phyloP scores from a whole-genome alignment of 2,888 invertebrate genomes.

The Operophtera brumata region DNA sequence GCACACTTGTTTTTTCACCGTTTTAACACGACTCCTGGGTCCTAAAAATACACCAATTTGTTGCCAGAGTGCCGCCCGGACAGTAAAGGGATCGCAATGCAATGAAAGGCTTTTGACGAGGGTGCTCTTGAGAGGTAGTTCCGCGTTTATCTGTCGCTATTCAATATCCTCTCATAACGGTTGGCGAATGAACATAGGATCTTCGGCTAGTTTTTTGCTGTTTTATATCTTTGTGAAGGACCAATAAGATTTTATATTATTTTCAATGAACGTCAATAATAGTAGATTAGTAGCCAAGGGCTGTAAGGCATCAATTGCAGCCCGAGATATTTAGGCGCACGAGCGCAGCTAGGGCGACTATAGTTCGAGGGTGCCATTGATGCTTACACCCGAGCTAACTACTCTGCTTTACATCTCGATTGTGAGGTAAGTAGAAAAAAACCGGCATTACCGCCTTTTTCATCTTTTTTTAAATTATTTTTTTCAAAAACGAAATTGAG shows the following conservation, averaged over 20 bases:
- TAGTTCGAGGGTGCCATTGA: too few species aligned
- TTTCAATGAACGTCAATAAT: too few species aligned
- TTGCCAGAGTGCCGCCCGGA: slow-evolving; percentile 16
- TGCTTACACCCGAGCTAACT: too few species aligned
- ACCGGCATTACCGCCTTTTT: too few species aligned
- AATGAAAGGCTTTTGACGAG: slow-evolving; percentile 33
- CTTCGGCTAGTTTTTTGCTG: slow-evolving; percentile 25
- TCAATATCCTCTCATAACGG: slow-evolving; percentile 34
- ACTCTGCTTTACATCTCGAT: too few species aligned
- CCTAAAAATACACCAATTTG: slow-evolving; percentile 15
- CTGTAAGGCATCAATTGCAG: too few species aligned
- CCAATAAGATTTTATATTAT: background rate
- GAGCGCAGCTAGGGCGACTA: too few species aligned
- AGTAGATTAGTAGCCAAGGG: too few species aligned
- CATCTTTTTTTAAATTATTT: too few species aligned
- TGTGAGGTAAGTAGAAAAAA: too few species aligned
- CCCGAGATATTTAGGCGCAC: too few species aligned
- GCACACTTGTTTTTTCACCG: background rate
- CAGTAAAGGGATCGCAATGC: slow-evolving; percentile 28
- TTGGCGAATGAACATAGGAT: slow-evolving; percentile 27
- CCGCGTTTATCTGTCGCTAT: slow-evolving; percentile 29
- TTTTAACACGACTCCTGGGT: background rate
- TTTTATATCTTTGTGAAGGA: background rate
- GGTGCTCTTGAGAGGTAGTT: slow-evolving; percentile 24
- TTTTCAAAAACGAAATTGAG: too few species aligned